These are phyloP conservation scores for Himantopus leucocephalus DNA, from an alignment of 2,113 vertebrate genomes.

Conservation along the genomic window DNA sequence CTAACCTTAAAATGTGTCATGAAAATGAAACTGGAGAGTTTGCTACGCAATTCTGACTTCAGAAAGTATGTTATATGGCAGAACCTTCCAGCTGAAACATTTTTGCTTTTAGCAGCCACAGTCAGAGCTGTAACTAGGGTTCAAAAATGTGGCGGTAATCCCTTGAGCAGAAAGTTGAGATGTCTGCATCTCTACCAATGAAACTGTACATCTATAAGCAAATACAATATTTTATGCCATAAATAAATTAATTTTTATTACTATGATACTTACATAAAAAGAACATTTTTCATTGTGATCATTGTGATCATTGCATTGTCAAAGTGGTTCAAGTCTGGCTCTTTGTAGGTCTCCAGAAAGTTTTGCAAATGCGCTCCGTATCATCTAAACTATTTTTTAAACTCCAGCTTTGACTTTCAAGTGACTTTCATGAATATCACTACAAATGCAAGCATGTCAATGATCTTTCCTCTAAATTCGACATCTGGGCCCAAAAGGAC, in stretches of 20 bases:
- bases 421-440: neutral
- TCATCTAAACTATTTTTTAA: neutral
- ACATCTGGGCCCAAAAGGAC: neutral
- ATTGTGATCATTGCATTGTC: neutral
- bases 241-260: neutral
- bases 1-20: slow-evolving; percentile 8
- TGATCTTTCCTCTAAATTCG: neutral
- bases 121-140: neutral
- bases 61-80: neutral
- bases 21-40: slow-evolving; percentile 1
- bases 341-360: neutral
- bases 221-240: neutral
- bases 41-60: neutral
- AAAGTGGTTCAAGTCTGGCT: neutral
- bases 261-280: neutral
- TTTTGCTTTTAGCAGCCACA: neutral
- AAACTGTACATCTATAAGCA: neutral
- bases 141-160: neutral
- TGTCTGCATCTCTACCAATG: neutral
- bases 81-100: neutral
- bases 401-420: neutral
- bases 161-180: neutral
- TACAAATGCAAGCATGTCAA: neutral
- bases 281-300: neutral
- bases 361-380: neutral